Evolutionary conservation across 2,797 vertebrate genomes (phyloP), one percentile per base, ranked within the genome.

Genomic region (Glossophaga mutica): DNA sequence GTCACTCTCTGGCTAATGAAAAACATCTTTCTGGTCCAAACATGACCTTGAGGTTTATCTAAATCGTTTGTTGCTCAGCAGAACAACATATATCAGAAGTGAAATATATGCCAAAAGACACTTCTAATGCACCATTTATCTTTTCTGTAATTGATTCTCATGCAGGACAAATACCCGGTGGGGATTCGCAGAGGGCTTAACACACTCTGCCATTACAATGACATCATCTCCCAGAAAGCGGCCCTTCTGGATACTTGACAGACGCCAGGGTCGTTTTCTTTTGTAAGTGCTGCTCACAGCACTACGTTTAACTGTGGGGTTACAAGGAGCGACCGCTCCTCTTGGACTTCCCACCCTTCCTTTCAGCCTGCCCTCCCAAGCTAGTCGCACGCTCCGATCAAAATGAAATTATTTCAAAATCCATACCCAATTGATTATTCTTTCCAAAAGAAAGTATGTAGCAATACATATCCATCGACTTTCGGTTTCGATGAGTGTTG

Each of bases 91-190:
- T 87, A 98, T 98, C 98, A 98, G 78, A 57, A 96, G 96, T 97
- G 97, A 98, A 97, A 97, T 94, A 94, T 78, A 67, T 5, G 68
- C 97, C 98, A 95, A 98, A 97, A 98, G 98, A 90, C 96, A 95
- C 96, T 96, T 98, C 96, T 98, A 97, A 98, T 96, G 97, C 77
- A 85, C 52, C 26, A 14, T 19, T 92, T 97, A 97, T 97, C 98
- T 97, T 94, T 96, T 89, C 97, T 97, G 97, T 98, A 98, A 98
- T 98, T 98, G 97, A 98, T 98, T 98, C 48, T 24, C 97, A 95
- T 89, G 98, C 96, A 97, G 98, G 98, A 98, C 97, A 97, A 97
- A 98, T 97, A 91, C 97, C 96, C 48, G 1, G 95, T 3, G 91
- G 97, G 97, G 32, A 96, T 97, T 34, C 97, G 9, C 3, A 2